A percentile compares a stretch with the other conserved stretches of the same genome.
Evolutionary conservation across 2,797 vertebrate genomes (phyloP).

Genomic region (Artibeus lituratus): DNA sequence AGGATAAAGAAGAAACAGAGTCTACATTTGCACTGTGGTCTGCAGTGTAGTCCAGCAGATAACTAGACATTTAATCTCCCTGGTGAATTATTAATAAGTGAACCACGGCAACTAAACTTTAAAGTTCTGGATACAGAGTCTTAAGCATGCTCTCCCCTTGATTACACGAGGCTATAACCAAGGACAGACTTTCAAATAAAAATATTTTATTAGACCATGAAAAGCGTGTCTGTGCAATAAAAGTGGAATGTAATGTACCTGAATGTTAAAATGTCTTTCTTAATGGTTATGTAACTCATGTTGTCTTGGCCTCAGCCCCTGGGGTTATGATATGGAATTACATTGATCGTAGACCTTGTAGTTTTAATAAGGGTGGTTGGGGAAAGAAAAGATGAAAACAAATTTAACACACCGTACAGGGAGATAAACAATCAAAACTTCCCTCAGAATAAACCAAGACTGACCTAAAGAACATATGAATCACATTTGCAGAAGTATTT

Average conservation of each 20-base stretch:
- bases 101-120: background rate
- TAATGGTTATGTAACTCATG: slow-evolving; percentile 55
- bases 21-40: background rate
- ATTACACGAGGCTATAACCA: slow-evolving; percentile 29
- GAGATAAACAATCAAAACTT: slow-evolving; percentile 25
- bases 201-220: slow-evolving; percentile 56
- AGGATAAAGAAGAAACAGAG: background rate
- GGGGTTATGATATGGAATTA: slow-evolving; percentile 33
- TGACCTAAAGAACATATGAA: background rate
- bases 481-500: background rate
- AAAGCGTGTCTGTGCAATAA: slow-evolving; percentile 30
- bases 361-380: background rate
- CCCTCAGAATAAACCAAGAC: background rate
- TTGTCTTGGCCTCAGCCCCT: background rate
- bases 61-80: background rate
- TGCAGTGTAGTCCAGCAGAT: background rate
- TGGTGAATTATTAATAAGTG: slow-evolving; percentile 20
- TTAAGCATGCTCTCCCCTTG: background rate
- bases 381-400: background rate
- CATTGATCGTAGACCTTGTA: background rate
- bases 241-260: slow-evolving; percentile 31
- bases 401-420: background rate
- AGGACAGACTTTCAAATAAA: slow-evolving; percentile 53
- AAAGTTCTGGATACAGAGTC: slow-evolving; percentile 21
- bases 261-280: slow-evolving; percentile 57